phyloP scores from a whole-genome alignment of 2,888 invertebrate species.

The Caenorhabditis sp. region DNA sequence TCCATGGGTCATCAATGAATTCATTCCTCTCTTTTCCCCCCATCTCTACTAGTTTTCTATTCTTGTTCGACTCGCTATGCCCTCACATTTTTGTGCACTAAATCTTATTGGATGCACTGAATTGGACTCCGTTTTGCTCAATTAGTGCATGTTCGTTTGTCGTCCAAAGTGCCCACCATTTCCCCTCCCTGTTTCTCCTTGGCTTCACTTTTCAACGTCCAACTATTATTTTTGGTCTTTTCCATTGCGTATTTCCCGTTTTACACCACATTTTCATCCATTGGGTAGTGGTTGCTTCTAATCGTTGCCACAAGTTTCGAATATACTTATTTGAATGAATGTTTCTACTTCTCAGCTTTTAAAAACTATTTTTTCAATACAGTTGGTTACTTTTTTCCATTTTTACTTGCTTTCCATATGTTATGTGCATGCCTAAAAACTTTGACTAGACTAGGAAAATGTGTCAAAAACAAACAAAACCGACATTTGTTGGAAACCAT shows the following conservation, averaged over 20 bases:
- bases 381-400: conserved; percentile 32
- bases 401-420: conserved; percentile 19
- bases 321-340: conserved; percentile 23
- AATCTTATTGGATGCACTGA: conserved; percentile 42
- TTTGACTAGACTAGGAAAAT: conserved; percentile 38
- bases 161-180: conserved; percentile 49
- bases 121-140: conserved; percentile 34
- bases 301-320: not conserved
- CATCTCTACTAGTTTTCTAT: not conserved
- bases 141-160: conserved; percentile 48
- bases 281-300: conserved; percentile 19
- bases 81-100: not conserved
- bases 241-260: conserved; percentile 1
- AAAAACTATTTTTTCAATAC: not conserved
- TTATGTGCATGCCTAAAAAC: conserved; percentile 56
- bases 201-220: too few species aligned
- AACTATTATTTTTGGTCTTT: conserved; percentile 11
- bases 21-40: conserved; percentile 14
- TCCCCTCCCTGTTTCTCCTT: conserved; percentile 28
- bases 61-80: not conserved
- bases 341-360: not conserved
- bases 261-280: too few species aligned
- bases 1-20: conserved; percentile 41
- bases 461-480: conserved; percentile 55
- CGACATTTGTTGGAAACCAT: conserved; percentile 56